Evolutionary conservation across 2,888 invertebrate genomes (phyloP), one percentile per base, ranked within the genome.

Genomic region (Entomobrya multifasciata): DNA sequence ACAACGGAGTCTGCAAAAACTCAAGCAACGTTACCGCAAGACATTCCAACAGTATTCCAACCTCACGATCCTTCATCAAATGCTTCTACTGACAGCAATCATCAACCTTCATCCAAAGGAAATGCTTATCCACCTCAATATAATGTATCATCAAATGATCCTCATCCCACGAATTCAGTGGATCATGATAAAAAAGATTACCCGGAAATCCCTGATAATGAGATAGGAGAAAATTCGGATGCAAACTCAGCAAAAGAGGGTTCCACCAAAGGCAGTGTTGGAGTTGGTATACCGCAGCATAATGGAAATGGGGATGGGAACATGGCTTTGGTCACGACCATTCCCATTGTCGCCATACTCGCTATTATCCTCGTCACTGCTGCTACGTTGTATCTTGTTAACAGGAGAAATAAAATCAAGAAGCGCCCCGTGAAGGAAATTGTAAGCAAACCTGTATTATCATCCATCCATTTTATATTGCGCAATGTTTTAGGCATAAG

Each of bases 281-380:
- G 77, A 36, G 70, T 78, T 25, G 79, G 65, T 41, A 60, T 65
- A 41, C 78, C 83, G 47, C 67, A 79, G 44, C 65, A 62, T 52
- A 80, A 41, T 25, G 82, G 80, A 41, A 87, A 52, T 52, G 80
- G 74, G 41, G 87, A 87, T 44, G 80, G 82, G 30, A 62, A 82
- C 27, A 89, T 87, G 90, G 87, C 88, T 36, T 55, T 86, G 67
- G 62, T 84, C 57, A 87, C 87, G 17, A 88, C 87, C 22, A 86
- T 87, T 30, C 87, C 88, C 0, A 93, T 96, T 72, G 93, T 95
- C 27, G 95, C 95, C 11, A 94, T 96, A 70, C 95, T 95, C 91
- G 95, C 94, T 3, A 93, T 97, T 70, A 94, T 96, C 86, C 92
- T 95, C 3, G 94, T 95, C 22, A 94, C 95, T 3, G 95, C 95